Percentiles rank a stretch among this genome's conserved stretches.
Evolutionary conservation across 2,113 vertebrate species (phyloP).

Genomic region (Stictonetta naevosa): DNA sequence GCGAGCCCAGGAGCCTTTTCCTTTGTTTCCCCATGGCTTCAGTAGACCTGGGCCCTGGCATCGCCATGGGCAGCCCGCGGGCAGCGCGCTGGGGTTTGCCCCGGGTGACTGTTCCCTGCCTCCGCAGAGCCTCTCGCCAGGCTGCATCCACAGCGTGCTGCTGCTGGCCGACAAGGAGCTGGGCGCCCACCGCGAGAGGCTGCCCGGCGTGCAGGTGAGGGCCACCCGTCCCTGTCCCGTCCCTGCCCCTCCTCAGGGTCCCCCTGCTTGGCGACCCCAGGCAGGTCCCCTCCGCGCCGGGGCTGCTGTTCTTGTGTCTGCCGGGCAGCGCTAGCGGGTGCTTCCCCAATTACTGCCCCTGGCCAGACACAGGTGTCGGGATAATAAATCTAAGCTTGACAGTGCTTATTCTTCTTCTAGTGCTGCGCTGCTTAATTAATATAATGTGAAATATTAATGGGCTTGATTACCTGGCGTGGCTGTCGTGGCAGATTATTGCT

Average conservation of each 20-base stretch:
- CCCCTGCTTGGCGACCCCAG: background rate
- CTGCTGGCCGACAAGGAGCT: conserved; percentile 87
- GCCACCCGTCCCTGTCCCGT: background rate
- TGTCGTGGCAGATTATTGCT: background rate
- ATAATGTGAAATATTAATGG: background rate
- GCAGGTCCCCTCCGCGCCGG: no score
- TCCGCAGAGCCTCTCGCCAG: conserved; percentile 70
- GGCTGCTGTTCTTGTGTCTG: background rate
- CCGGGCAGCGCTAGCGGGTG: background rate
- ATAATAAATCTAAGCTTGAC: background rate
- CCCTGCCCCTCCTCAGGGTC: background rate
- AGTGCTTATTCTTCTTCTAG: background rate
- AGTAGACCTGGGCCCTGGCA: background rate
- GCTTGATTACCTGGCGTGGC: background rate
- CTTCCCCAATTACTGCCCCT: background rate
- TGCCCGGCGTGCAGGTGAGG: conserved; percentile 86
- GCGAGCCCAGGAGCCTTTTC: background rate
- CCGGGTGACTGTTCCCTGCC: background rate
- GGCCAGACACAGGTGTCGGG: background rate
- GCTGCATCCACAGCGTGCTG: conserved; percentile 79
- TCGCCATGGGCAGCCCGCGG: background rate
- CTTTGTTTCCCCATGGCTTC: background rate
- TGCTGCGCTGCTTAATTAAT: background rate
- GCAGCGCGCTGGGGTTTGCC: background rate
- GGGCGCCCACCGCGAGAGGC: conserved; percentile 75